These are phyloP conservation scores for Monopterus albus DNA, from an alignment of 2,113 vertebrate species.

Conservation along the genomic window DNA sequence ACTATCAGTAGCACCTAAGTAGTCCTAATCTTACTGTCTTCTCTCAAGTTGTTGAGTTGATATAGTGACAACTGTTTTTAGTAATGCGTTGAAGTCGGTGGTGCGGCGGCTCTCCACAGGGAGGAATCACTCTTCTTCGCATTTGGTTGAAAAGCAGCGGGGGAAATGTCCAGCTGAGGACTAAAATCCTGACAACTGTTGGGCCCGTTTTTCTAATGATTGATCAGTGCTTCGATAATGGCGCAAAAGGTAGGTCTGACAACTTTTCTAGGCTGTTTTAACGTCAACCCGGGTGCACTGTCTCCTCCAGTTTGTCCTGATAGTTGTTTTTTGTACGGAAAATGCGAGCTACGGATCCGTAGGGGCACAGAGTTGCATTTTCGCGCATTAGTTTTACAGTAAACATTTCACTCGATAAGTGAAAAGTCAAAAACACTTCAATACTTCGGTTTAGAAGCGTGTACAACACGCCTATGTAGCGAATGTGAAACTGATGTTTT, in stretches of 20 bases:
- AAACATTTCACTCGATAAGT: conserved; percentile 4
- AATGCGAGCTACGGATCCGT: not conserved
- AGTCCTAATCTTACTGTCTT: not conserved
- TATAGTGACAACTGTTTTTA: conserved; percentile 29
- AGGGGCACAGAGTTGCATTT: conserved; percentile 14
- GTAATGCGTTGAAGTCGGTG: conserved; percentile 56
- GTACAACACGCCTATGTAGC: not conserved
- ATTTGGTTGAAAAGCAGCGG: conserved; percentile 45
- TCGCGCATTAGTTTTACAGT: conserved; percentile 15
- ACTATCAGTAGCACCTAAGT: conserved; percentile 14
- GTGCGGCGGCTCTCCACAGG: not conserved
- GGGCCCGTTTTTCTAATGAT: conserved; percentile 77
- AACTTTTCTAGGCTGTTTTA: not conserved
- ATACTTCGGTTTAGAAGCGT: not conserved
- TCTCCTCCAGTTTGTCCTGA: not conserved
- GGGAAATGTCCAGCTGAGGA: conserved; percentile 80
- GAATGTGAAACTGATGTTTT: conserved; percentile 9
- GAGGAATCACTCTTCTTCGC: conserved; percentile 44
- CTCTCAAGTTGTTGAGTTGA: not conserved
- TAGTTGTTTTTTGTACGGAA: not conserved
- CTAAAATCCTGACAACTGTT: conserved; percentile 55
- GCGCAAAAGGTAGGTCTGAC: conserved; percentile 76
- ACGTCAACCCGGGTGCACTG: not conserved
- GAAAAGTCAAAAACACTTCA: not conserved
- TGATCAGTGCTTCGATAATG: conserved; percentile 78